Base-by-base conservation (phyloP, 2,888 invertebrate genomes). In the Dugesia japonica region DNA sequence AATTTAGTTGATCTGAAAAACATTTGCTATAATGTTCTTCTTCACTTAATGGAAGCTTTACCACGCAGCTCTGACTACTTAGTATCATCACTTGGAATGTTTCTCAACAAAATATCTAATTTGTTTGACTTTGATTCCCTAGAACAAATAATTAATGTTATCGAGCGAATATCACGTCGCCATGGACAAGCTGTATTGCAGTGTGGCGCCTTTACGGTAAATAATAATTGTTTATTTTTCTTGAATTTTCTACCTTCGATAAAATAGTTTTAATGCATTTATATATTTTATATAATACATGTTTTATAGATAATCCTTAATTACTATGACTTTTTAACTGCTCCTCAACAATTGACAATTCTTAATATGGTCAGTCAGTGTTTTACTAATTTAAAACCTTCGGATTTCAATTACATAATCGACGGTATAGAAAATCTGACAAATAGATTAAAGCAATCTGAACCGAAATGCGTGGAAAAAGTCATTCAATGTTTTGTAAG, bases 11-110 rank as follows among this genome's bases (percentile, higher is more conserved):
- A 97, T 83, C 94, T 98, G 88, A 97, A 97, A 97, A 94, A 95
- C 84, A 94, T 97, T 85, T 95, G 97, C 0, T 95, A 95, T 83
- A 90, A 98, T 71, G 97, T 97, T 0, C 88, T 98, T 42, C 95
- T 95, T 0, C 98, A 98, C 86, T 95, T 98, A 94, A 90, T 98
- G 89, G 98, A 98, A 85, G 94, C 97, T 0, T 84, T 98, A 80
- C 98, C 98, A 0, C 89, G 98, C 78, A 94, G 95, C 1, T 93
- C 94, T 42, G 83, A 85, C 20, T 91, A 95, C 0, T 94, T 98
- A 13, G 92, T 94, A 0, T 92, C 97, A 82, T 95, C 95, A 0
- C 92, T 98, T 78, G 97, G 98, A 0, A 92, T 92, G 0, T 94
- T 98, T 86, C 87, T 98, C 77, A 94, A 95, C 86, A 98, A 86